Conservation (phyloP, 2,113 vertebrate species). For the Gavialis gangeticus region DNA sequence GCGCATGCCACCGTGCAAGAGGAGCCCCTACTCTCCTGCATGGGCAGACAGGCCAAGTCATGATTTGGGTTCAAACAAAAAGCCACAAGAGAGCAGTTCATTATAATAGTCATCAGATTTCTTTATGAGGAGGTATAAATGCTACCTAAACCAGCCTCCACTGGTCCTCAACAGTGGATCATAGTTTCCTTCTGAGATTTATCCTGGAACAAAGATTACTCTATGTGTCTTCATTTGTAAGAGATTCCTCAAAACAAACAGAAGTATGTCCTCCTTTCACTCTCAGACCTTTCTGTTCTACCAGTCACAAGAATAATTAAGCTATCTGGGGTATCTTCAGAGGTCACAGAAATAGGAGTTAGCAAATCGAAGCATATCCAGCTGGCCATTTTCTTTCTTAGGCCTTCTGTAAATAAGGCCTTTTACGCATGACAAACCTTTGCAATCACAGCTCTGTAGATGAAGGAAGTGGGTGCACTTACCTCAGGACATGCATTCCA, state of each 20-base stretch:
- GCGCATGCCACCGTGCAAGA: neutral
- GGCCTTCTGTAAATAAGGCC: fast-evolving
- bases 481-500: slow-evolving; percentile 95
- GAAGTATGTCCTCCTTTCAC: neutral
- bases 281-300: fast-evolving
- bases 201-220: neutral
- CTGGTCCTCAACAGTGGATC: neutral
- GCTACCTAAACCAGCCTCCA: neutral
- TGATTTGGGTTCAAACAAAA: neutral
- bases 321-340: fast-evolving
- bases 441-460: neutral
- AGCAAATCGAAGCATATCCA: fast-evolving
- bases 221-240: neutral
- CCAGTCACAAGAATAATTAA: fast-evolving
- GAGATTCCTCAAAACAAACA: neutral
- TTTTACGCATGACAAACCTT: neutral
- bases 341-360: fast-evolving
- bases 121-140: neutral
- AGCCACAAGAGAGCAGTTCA: neutral
- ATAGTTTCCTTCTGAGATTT: neutral
- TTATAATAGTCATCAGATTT: neutral
- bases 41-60: neutral
- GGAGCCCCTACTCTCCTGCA: neutral
- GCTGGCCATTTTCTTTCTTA: fast-evolving
- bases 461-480: slow-evolving; percentile 44